phyloP scores from a whole-genome alignment of 2,797 vertebrate species.

The Vespertilio murinus region DNA sequence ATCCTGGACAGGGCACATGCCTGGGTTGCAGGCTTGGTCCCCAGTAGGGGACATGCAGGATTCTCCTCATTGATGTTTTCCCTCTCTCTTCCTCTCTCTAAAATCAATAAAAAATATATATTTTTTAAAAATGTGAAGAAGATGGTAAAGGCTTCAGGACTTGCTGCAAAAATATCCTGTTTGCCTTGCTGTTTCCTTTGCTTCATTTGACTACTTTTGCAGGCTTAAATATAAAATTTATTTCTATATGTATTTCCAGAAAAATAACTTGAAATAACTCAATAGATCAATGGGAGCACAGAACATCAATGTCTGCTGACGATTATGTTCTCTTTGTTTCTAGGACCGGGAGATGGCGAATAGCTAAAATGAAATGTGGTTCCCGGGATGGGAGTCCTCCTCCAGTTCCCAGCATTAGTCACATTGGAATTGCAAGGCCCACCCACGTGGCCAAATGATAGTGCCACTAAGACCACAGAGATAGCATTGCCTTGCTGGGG shows the following conservation, averaged over 20 bases:
- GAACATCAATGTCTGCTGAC: background rate
- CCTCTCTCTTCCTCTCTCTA: no score
- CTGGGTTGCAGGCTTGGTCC: no score
- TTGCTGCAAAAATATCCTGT: background rate
- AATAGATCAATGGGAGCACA: background rate
- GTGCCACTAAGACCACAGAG: background rate
- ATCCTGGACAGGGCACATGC: no score
- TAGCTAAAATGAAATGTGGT: background rate
- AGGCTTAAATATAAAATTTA: background rate
- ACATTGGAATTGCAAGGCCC: background rate
- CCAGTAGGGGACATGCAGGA: no score
- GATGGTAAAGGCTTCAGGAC: background rate
- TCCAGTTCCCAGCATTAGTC: background rate
- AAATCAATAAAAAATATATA: no score
- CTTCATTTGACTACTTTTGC: background rate
- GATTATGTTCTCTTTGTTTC: background rate
- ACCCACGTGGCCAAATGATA: background rate
- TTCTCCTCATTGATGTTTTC: no score
- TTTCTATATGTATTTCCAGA: background rate
- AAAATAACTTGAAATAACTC: background rate
- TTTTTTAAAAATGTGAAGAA: background rate
- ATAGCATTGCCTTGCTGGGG: background rate
- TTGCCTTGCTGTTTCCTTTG: background rate
- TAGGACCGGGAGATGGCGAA: background rate
- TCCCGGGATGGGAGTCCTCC: background rate